Conservation (phyloP, 2,797 vertebrate genomes). For the Mormyrops attenuatus region DNA sequence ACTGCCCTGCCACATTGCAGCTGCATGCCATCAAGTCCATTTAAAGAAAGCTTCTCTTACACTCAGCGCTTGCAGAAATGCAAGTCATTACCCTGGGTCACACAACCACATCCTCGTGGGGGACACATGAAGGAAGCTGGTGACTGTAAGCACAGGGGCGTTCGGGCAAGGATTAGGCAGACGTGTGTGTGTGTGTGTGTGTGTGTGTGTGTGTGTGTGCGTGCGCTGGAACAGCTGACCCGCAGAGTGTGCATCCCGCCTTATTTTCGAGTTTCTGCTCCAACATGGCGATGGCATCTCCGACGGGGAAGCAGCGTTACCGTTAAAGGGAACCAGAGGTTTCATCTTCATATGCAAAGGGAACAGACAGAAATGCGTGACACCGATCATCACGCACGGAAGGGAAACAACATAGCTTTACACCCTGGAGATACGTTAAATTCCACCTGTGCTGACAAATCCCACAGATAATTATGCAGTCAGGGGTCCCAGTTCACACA, state of each 20-base stretch:
- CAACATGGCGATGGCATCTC: background rate
- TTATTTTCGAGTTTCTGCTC: background rate
- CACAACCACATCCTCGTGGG: background rate
- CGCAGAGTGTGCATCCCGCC: background rate
- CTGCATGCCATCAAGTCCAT: background rate
- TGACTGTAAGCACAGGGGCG: background rate
- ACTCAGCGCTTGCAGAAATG: background rate
- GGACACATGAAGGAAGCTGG: background rate
- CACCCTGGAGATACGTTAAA: background rate
- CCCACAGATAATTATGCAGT: background rate
- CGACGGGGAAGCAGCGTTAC: background rate
- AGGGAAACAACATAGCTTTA: background rate
- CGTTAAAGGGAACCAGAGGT: background rate
- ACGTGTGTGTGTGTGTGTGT: background rate
- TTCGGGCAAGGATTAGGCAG: background rate
- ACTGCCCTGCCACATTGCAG: background rate
- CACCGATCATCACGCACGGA: background rate
- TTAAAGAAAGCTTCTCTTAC: background rate
- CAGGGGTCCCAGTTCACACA: background rate
- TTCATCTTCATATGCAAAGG: background rate
- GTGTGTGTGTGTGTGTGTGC: background rate
- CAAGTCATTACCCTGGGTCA: background rate
- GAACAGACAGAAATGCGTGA: background rate
- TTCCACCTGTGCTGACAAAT: background rate
- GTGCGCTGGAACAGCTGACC: background rate